Evolutionary conservation across 2,113 vertebrate species (phyloP).

Genomic region (Phaetusa simplex): DNA sequence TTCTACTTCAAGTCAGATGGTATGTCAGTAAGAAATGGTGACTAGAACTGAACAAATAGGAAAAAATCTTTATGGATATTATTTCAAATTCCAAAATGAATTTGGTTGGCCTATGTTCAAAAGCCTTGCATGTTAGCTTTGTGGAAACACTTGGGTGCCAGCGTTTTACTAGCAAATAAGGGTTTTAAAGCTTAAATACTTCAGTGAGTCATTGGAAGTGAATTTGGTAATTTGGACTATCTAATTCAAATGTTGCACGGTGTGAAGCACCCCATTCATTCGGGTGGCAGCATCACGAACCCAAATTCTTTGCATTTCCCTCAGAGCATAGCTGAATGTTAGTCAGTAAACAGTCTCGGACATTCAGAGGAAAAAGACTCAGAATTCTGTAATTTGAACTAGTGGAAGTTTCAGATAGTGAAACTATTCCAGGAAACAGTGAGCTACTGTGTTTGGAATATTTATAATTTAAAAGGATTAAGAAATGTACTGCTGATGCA

Average conservation of each 20-base stretch:
- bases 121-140: not conserved
- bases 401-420: not conserved
- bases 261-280: not conserved
- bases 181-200: slow-evolving; percentile 13
- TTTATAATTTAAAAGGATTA: not conserved
- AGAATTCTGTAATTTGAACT: not conserved
- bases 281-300: not conserved
- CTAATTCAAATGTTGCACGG: not conserved
- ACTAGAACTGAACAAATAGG: slow-evolving; percentile 33
- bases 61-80: slow-evolving; percentile 48
- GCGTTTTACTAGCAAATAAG: slow-evolving; percentile 13
- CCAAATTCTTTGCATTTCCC: not conserved
- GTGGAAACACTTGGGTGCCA: slow-evolving; percentile 39
- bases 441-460: not conserved
- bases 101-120: slow-evolving; percentile 17
- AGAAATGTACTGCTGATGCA: not conserved
- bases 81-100: slow-evolving; percentile 48
- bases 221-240: slow-evolving; percentile 21
- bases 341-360: not conserved
- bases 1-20: not conserved
- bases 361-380: not conserved
- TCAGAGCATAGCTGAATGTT: not conserved
- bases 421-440: slow-evolving; percentile 1
- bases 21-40: not conserved
- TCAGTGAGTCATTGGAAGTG: slow-evolving; percentile 39